Base-by-base conservation (phyloP, 2,113 vertebrate genomes). In the Motacilla alba region DNA sequence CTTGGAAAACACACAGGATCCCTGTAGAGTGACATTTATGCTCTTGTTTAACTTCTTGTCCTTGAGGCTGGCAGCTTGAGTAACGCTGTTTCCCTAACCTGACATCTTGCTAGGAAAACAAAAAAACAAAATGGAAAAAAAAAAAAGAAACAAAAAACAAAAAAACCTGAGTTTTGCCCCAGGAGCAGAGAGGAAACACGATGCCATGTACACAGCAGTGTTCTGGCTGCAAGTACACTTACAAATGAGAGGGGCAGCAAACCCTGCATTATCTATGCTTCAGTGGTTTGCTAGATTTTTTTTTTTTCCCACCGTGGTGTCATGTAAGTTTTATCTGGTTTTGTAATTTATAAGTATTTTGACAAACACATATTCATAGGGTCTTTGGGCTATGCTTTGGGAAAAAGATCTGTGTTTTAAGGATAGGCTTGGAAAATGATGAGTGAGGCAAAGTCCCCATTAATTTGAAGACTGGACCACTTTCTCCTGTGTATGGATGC, bases 21-120 rank as follows among this genome's bases (percentile, higher is more conserved):
- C 93, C 79, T 70, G 43, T 27, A 56, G 94, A 90, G 62, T 91
- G 89, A 58, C 80, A 83, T 74, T 91, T 87, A 87, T 82, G 24
- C 18, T 94, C 73, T 76, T 87, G 64, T 83, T 95, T 97, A 93
- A 93, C 70, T 90, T 58, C 92, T 95, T 92, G 89, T 89, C 84
- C 75, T 96, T 94, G 89, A 95, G 67, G 49, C 49, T 90, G 77
- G 66, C 66, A 93, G 39, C 18, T 73, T 59, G 94, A 33, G 60
- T 92, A 94, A 55, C 35, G 26, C 56, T 67, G 73, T 87, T 74
- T 89, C 18, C 46, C 81, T 90, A 96, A 95, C 50, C 43, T 62
- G 69, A 83, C 74, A 52, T 90, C 75, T 73, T 43, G 15, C 79
- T 67, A 74, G 44, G 83, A 85, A 80, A 91, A 83, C 56, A 83